Evolutionary conservation across 2,888 invertebrate species (phyloP), one percentile per base, ranked within the genome.

Genomic region (Leptopilina myrica): DNA sequence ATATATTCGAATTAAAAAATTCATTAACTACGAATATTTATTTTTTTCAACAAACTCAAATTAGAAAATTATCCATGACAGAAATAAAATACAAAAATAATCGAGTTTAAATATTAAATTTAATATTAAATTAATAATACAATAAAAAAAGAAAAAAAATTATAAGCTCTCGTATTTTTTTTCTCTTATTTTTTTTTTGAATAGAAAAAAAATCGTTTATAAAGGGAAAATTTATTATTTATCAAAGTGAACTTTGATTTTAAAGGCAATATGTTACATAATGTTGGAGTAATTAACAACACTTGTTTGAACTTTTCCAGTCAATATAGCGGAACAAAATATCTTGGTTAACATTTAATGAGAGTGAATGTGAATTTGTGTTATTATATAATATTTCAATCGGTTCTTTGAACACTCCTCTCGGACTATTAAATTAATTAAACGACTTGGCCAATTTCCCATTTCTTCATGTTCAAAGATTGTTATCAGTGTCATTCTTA

Each of bases 391-490:
- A 69, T 33, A 9, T 40, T 56, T n/a, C 53, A 73, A 56, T 53
- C 15, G n/a, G 56, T 56, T 56, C 56, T 56, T 33, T 33, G 33
- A 33, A n/a, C 33, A 26, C 33, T 33, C 8, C 49, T 49, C 5
- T 9, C 9, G n/a, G 20, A 73, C 26, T 33, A 56, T 53, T 56
- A 56, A 62, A 73, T n/a, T 56, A 56, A 73, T 33, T 73, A 33
- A 73, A 56, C 12, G 14, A 53, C 56, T 73, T 73, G 73, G 33
- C 33, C n/a, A 33, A 40, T 73, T 73, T 56, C 53, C 56, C 26
- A 53, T 53, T 56, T 9, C 26, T 56, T 56, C 7, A 73, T 12
- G 20, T 12, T 49, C 9, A 33, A 43, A 43, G 49, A 26, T 46
- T 69, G 69, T 14, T 69, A 53, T 69, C 7, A 69, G 8, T 43